Base-by-base conservation (phyloP, 2,888 invertebrate genomes). In the Siphonodentalium dalli region DNA sequence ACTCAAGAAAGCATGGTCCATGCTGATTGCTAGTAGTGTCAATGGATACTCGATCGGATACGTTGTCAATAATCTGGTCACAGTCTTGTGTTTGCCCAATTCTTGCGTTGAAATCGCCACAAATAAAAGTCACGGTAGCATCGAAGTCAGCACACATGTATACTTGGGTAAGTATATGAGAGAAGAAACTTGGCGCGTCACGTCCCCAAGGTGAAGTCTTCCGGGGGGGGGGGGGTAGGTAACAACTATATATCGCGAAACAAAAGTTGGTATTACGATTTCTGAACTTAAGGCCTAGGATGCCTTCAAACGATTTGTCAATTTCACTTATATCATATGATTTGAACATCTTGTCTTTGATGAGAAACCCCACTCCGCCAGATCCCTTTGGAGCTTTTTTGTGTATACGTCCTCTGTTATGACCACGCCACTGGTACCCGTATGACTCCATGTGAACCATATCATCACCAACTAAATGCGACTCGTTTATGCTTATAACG, bases 191-290 rank as follows among this genome's bases (percentile, higher is more conserved):
- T 9, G 13, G 23, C 8, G 49, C 41, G 28, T 49, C 20, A 26
- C 41, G 33, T 9, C 49, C 49, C 15, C 49, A 9, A 2, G 26
- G 13, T 4, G 49, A 49, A 26, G 27, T 24, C 35, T 49, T 42
- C n/a, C n/a, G n/a, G n/a, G n/a, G n/a, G n/a, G n/a, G n/a, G 9
- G 49, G 49, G 8, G 49, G 35, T 34, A 49, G 28, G 20, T 41
- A 49, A n/a, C 33, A 24, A 3, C 35, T 18, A n/a, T 13, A 49
- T 27, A 48, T 23, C 9, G 42, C 5, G 20, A 49, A 23, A 2
- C 35, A 20, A 9, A 18, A 11, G 21, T 26, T 37, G 27, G 41
- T 35, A n/a, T 9, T 13, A 7, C 27, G 34, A 20, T 23, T 21
- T 2, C 3, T 35, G 2, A 41, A n/a, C 24, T 26, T 9, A n/a